These are phyloP conservation scores for Chionomys nivalis DNA, from an alignment of 2,113 vertebrate species.

Conservation along the genomic window DNA sequence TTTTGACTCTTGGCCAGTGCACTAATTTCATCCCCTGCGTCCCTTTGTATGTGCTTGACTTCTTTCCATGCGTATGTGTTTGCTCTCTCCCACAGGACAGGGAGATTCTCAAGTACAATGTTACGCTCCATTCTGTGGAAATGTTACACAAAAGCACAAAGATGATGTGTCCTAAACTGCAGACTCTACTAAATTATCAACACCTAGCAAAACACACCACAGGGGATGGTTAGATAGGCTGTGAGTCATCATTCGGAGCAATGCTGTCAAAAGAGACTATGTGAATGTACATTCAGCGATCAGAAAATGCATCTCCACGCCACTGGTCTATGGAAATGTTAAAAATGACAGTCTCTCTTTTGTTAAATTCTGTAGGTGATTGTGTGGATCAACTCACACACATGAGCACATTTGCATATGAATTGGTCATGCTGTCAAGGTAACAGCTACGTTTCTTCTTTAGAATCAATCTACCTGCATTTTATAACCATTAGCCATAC, in stretches of 20 bases:
- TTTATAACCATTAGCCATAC: neutral
- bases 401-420: neutral
- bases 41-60: neutral
- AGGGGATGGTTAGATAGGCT: constrained; percentile 8
- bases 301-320: neutral
- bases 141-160: constrained; percentile 21
- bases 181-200: constrained; percentile 49
- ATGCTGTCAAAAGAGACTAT: neutral
- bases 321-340: constrained; percentile 1
- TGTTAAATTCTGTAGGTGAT: neutral
- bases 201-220: neutral
- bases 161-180: constrained; percentile 9
- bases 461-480: neutral
- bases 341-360: neutral
- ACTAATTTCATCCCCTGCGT: neutral
- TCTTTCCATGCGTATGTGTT: neutral
- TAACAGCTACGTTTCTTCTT: neutral
- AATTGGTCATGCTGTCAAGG: constrained; percentile 22
- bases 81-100: neutral
- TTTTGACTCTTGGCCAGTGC: neutral
- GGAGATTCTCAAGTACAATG: neutral
- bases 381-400: neutral
- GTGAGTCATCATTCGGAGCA: neutral
- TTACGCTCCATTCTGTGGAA: neutral
- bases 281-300: neutral